Percentiles rank a stretch among this genome's conserved stretches.
Evolutionary conservation across 1,140 invertebrate species (phyloP).

Genomic region (Bilobella aurantiaca): DNA sequence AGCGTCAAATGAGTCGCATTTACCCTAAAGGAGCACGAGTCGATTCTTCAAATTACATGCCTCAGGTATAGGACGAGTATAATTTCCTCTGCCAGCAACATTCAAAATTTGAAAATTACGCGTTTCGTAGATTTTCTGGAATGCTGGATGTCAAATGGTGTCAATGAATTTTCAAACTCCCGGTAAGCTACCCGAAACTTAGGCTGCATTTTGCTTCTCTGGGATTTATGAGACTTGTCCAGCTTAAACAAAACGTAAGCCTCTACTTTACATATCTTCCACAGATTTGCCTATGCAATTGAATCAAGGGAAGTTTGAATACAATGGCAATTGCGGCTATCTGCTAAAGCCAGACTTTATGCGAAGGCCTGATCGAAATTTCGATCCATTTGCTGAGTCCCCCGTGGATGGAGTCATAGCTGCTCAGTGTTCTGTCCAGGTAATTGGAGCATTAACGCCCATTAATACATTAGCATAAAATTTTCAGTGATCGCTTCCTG

Average conservation of each 20-base stretch:
- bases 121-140: slow-evolving; percentile 67
- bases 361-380: slow-evolving; percentile 85
- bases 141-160: slow-evolving; percentile 92
- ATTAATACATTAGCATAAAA: no score
- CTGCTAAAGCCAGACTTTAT: slow-evolving; percentile 98
- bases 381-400: slow-evolving; percentile 98
- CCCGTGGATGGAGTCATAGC: slow-evolving; percentile 99
- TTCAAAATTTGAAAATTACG: no score
- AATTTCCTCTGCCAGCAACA: no score
- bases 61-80: slow-evolving; percentile 68
- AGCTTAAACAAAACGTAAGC: no score
- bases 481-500: no score
- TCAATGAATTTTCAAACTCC: slow-evolving; percentile 99
- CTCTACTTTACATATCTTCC: no score
- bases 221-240: no score
- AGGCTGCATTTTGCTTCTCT: no score
- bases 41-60: slow-evolving; percentile 99
- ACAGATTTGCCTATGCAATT: slow-evolving; percentile 95
- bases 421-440: slow-evolving; percentile 92
- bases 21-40: slow-evolving; percentile 97
- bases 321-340: slow-evolving; percentile 93
- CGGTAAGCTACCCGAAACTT: slow-evolving; percentile 98
- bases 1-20: slow-evolving; percentile 95
- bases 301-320: slow-evolving; percentile 99
- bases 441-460: no score